Percentiles rank a stretch among this genome's conserved stretches.
phyloP scores from a whole-genome alignment of 2,888 invertebrate genomes.

The Dicranocentrus wangi region DNA sequence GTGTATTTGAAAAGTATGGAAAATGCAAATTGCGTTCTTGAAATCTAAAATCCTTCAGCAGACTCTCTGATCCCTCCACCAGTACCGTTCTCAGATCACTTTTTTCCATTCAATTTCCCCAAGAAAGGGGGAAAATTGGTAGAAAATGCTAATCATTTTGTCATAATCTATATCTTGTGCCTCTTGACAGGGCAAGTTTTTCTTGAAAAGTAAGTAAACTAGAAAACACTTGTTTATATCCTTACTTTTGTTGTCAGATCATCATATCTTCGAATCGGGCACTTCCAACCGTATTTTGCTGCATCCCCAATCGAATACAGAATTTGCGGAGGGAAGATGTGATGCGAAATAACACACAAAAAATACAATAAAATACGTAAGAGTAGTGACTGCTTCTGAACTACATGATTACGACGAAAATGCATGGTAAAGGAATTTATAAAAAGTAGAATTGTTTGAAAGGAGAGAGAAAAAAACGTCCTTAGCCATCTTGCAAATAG shows the following conservation, averaged over 20 bases:
- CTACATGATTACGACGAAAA: slow-evolving; percentile 44
- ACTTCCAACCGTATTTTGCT: no score
- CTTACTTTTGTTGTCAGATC: slow-evolving; percentile 26
- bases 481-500: background rate
- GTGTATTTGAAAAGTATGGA: slow-evolving; percentile 31
- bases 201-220: slow-evolving; percentile 64
- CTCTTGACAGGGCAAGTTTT: slow-evolving; percentile 64
- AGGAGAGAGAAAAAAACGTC: background rate
- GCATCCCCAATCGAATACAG: background rate
- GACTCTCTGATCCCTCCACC: no score
- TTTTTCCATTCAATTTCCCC: slow-evolving; percentile 40
- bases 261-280: no score
- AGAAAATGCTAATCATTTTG: slow-evolving; percentile 62
- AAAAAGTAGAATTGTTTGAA: slow-evolving; percentile 31
- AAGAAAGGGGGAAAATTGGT: slow-evolving; percentile 4
- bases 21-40: slow-evolving; percentile 39
- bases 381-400: slow-evolving; percentile 58
- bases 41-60: slow-evolving; percentile 7
- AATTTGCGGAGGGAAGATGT: background rate
- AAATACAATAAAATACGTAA: slow-evolving; percentile 51
- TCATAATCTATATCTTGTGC: slow-evolving; percentile 65
- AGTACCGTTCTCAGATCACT: background rate
- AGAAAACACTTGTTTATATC: slow-evolving; percentile 57
- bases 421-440: background rate
- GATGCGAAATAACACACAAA: slow-evolving; percentile 27